These are phyloP conservation scores for Leptinotarsa defecta DNA, from an alignment of 1,140 invertebrate genomes.

Conservation along the genomic window DNA sequence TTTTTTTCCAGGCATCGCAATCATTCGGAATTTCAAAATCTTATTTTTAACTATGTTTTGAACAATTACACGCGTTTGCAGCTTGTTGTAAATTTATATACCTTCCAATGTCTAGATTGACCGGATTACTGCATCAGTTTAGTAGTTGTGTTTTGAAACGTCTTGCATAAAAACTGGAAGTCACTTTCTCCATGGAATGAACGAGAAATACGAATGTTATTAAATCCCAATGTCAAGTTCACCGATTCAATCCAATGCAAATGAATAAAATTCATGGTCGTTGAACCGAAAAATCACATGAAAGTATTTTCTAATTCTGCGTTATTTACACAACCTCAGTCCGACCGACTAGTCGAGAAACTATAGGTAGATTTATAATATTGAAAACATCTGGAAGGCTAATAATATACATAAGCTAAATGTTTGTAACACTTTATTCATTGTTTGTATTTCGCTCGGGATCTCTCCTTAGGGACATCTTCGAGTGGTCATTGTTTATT, in stretches of 20 bases:
- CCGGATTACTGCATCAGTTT: no score
- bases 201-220: no score
- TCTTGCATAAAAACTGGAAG: no score
- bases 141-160: no score
- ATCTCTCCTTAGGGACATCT: constrained; percentile 39
- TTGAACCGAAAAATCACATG: neutral
- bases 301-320: neutral
- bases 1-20: no score
- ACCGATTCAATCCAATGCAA: neutral
- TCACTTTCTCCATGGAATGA: no score
- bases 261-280: neutral
- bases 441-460: constrained; percentile 38
- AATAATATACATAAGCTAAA: constrained; percentile 40
- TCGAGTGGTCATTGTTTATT: constrained; percentile 40
- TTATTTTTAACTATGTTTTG: no score
- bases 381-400: constrained; percentile 37
- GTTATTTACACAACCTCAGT: constrained; percentile 1
- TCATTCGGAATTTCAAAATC: no score
- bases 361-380: constrained; percentile 31
- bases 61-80: no score
- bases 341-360: neutral
- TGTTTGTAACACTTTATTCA: constrained; percentile 40
- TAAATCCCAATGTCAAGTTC: neutral
- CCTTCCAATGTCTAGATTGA: no score
- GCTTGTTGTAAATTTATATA: no score